Evolutionary conservation across 1,140 invertebrate species (phyloP).

Genomic region (Lucilia sericata): DNA sequence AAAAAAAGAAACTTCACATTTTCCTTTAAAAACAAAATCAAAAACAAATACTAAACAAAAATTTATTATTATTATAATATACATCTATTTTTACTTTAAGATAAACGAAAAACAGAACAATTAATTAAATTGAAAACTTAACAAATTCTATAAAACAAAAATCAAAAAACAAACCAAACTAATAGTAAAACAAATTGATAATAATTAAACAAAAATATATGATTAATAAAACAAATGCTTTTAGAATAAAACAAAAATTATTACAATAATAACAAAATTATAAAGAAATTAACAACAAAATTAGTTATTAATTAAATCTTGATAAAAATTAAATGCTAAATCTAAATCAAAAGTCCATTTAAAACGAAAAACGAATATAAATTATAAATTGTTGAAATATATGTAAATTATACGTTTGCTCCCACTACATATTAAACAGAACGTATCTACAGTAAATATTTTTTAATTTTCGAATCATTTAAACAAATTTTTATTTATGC

Average conservation of each 20-base stretch:
- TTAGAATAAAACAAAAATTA: no score
- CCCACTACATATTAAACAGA: no score
- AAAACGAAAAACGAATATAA: not conserved
- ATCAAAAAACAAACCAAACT: not conserved
- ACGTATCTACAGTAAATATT: no score
- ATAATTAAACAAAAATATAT: not conserved
- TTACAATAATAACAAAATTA: no score
- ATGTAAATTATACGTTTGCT: not conserved
- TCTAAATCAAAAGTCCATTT: no score
- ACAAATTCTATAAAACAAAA: not conserved
- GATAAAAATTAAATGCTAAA: no score
- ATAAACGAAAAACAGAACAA: not conserved
- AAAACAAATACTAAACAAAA: not conserved
- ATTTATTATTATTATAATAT: slow-evolving; percentile 14
- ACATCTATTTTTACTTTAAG: slow-evolving; percentile 1
- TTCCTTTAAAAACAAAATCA: not conserved
- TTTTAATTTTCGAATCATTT: no score
- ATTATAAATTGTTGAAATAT: not conserved
- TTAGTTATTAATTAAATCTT: no score
- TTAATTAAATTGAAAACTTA: not conserved
- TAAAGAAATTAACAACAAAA: no score
- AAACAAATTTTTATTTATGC: no score
- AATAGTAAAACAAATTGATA: slow-evolving; percentile 12
- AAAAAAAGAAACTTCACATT: slow-evolving; percentile 10
- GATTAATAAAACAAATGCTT: no score